phyloP scores from a whole-genome alignment of 2,888 invertebrate species.

The Machimus rusticus region DNA sequence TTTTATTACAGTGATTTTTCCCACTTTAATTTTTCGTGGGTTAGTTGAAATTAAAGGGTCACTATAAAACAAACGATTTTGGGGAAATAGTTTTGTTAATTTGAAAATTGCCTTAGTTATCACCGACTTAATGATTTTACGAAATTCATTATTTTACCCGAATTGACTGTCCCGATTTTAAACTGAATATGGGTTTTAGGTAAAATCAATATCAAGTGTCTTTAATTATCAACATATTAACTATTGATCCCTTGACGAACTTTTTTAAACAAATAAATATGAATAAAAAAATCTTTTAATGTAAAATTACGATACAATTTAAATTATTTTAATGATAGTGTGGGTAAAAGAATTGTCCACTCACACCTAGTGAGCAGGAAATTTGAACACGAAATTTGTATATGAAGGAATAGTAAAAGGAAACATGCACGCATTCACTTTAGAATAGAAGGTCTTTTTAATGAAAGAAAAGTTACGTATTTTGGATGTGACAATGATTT shows the following conservation, averaged over 20 bases:
- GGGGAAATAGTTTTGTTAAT: too few species aligned
- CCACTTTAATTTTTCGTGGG: too few species aligned
- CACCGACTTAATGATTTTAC: too few species aligned
- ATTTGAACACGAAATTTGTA: not conserved
- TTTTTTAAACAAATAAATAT: not conserved
- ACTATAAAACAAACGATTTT: too few species aligned
- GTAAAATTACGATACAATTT: not conserved
- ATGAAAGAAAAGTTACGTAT: slow-evolving; percentile 9
- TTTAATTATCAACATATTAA: not conserved
- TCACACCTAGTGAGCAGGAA: not conserved
- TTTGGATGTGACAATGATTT: slow-evolving; percentile 11
- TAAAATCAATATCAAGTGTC: not conserved
- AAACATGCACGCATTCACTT: not conserved
- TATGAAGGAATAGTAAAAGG: not conserved
- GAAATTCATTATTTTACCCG: too few species aligned
- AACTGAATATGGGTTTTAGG: not conserved
- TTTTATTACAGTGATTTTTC: too few species aligned
- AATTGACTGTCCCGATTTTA: too few species aligned
- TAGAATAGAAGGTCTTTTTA: slow-evolving; percentile 1
- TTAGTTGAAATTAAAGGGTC: too few species aligned
- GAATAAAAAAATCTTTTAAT: not conserved
- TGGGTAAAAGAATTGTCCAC: not conserved
- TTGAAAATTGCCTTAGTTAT: too few species aligned
- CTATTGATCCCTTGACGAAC: not conserved
- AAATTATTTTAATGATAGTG: not conserved